phyloP scores from a whole-genome alignment of 1,140 invertebrate species.

The Pygmarrhopalites habei region DNA sequence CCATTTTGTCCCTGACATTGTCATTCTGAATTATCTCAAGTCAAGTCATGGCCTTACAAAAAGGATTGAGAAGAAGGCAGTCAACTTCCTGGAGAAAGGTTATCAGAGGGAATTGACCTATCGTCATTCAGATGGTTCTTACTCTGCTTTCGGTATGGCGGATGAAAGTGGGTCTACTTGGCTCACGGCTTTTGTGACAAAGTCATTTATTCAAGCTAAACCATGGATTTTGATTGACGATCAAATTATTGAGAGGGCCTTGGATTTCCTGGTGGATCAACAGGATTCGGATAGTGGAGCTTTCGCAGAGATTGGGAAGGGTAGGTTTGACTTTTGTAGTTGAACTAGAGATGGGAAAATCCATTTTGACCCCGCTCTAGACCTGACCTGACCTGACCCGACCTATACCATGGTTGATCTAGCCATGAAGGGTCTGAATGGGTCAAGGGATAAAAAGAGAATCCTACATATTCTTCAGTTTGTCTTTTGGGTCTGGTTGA shows the following conservation, averaged over 20 bases:
- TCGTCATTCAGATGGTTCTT: conserved; percentile 71
- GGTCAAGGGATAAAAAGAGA: too few relatives aligned
- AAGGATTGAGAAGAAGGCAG: conserved; percentile 62
- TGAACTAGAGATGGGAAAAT: conserved; percentile 82
- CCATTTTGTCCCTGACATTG: conserved; percentile 82
- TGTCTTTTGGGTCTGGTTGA: too few relatives aligned
- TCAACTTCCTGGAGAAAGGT: conserved; percentile 69
- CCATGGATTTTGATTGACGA: conserved; percentile 72
- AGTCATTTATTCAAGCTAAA: conserved; percentile 74
- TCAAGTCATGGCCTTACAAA: conserved; percentile 46
- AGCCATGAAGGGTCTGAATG: too few relatives aligned
- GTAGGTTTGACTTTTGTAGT: conserved; percentile 73
- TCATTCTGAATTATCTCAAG: conserved; percentile 70
- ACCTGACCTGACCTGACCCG: conserved; percentile 47
- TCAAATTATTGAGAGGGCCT: conserved; percentile 44
- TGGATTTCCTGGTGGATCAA: conserved; percentile 49
- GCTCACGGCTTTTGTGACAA: conserved; percentile 89
- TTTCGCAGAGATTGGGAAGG: conserved; percentile 50
- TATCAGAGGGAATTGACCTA: conserved; percentile 76
- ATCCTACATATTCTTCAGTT: too few relatives aligned
- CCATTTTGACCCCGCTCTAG: conserved; percentile 70
- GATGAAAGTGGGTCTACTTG: conserved; percentile 78
- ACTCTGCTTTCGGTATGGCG: conserved; percentile 80
- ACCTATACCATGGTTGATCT: conserved; percentile 59
- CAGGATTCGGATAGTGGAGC: conserved; percentile 50